phyloP scores from a whole-genome alignment of 2,888 invertebrate species.

The Caenorhabditis sp. region DNA sequence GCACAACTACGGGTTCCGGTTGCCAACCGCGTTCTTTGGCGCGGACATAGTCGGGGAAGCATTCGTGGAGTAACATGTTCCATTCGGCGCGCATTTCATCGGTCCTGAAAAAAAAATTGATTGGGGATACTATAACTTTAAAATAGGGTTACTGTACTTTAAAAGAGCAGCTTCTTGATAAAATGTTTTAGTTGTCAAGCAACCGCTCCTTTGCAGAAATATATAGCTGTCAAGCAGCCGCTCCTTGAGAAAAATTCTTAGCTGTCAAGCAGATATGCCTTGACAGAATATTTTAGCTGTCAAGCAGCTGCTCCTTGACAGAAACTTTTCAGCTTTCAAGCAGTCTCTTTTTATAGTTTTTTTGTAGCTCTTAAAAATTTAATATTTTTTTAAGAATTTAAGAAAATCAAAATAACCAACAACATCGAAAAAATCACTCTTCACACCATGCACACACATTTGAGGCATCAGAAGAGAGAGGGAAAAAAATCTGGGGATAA shows the following conservation, averaged over 20 bases:
- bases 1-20: constrained; percentile 23
- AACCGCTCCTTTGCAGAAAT: too few relatives aligned
- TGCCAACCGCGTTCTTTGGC: constrained; percentile 55
- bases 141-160: too few relatives aligned
- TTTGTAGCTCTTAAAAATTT: constrained; percentile 12
- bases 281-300: too few relatives aligned
- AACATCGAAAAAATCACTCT: too few relatives aligned
- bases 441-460: constrained; percentile 7
- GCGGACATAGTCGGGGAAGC: constrained; percentile 56
- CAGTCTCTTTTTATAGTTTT: background rate
- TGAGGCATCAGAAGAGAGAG: background rate
- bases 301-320: too few relatives aligned
- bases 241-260: too few relatives aligned
- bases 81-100: constrained; percentile 55
- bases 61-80: constrained; percentile 48
- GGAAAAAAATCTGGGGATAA: constrained; percentile 3
- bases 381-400: background rate
- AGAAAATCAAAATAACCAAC: background rate
- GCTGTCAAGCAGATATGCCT: too few relatives aligned
- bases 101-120: constrained; percentile 36
- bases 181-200: too few relatives aligned
- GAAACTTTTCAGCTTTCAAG: too few relatives aligned
- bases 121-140: too few relatives aligned
- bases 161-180: too few relatives aligned
- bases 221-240: too few relatives aligned